These are phyloP conservation scores for Vandiemenella viatica DNA, from an alignment of 2,888 invertebrate species.

Conservation along the genomic window DNA sequence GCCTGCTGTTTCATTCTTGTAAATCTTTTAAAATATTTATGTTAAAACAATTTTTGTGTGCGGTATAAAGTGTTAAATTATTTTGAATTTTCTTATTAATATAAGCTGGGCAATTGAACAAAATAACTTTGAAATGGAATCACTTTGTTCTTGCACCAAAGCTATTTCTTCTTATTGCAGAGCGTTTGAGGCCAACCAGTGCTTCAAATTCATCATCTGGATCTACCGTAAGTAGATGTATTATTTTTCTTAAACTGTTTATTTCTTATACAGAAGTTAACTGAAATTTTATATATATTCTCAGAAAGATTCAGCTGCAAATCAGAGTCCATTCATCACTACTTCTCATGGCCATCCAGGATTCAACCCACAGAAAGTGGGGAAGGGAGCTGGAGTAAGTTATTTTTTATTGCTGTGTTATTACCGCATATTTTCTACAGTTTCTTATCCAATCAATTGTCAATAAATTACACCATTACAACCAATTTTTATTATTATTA, in stretches of 20 bases:
- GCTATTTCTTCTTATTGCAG: conserved; percentile 29
- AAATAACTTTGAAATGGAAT: too few species aligned
- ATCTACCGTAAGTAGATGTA: conserved; percentile 30
- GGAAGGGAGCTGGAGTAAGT: conserved; percentile 50
- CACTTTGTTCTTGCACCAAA: neutral
- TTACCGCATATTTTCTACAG: too few species aligned
- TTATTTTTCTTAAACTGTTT: too few species aligned
- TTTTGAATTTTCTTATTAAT: too few species aligned
- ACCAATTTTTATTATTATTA: too few species aligned
- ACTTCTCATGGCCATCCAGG: conserved; percentile 82
- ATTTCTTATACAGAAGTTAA: neutral
- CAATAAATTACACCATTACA: too few species aligned
- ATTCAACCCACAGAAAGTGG: conserved; percentile 86
- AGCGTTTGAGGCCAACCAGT: conserved; percentile 42
- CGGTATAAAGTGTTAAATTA: too few species aligned
- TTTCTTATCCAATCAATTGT: too few species aligned
- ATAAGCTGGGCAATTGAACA: too few species aligned
- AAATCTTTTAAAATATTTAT: too few species aligned
- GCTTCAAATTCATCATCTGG: conserved; percentile 31
- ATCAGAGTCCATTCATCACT: conserved; percentile 73
- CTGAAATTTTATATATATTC: conserved; percentile 17
- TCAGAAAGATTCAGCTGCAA: conserved; percentile 41
- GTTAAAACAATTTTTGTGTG: too few species aligned
- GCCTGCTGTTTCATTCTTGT: too few species aligned
- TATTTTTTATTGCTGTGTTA: conserved; percentile 8